Evolutionary conservation across 2,797 vertebrate genomes (phyloP), one percentile per base, ranked within the genome.

Genomic region (Platalea minor): DNA sequence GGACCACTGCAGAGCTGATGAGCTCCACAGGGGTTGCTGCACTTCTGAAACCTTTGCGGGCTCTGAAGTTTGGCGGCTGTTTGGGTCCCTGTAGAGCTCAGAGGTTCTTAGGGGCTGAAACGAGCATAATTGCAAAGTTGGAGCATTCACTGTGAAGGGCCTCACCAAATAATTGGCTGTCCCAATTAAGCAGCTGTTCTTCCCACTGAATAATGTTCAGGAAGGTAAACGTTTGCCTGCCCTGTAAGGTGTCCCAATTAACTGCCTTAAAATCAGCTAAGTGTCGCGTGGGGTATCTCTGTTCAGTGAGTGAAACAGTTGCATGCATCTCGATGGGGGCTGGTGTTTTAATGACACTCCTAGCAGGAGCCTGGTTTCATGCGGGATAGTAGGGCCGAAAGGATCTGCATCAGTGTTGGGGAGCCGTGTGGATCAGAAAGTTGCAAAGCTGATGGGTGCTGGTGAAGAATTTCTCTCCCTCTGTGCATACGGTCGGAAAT

Each of bases 151-250:
- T 73, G 69, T 80, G 82, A 84, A 89, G 88, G 74, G 51, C 79
- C 56, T 93, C 77, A 63, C 74, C 89, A 90, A 89, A 82, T 94
- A 97, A 95, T 93, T 94, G 82, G 56, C 67, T 91, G 80, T 93
- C 80, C 83, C 81, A 85, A 85, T 95, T 88, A 95, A 84, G 74
- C 74, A 79, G 85, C 88, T 82, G 88, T 59, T 78, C 59, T 75
- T 93, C 90, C 79, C 61, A 61, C 77, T 82, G 89, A 91, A 60
- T 74, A 91, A 76, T 2, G 1, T 59, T 79, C 18, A 45, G 91
- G 88, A 94, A 94, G 57, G 80, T 85, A 89, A 90, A 84, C 0
- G 9, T 37, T 83, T 78, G 43, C 63, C 86, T 88, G 26, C 57
- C 59, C 90, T 86, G 68, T 54, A 54, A 57, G 89, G 72, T 85